Evolutionary conservation across 2,797 vertebrate species (phyloP).

Genomic region (Eurystomus glaucurus): DNA sequence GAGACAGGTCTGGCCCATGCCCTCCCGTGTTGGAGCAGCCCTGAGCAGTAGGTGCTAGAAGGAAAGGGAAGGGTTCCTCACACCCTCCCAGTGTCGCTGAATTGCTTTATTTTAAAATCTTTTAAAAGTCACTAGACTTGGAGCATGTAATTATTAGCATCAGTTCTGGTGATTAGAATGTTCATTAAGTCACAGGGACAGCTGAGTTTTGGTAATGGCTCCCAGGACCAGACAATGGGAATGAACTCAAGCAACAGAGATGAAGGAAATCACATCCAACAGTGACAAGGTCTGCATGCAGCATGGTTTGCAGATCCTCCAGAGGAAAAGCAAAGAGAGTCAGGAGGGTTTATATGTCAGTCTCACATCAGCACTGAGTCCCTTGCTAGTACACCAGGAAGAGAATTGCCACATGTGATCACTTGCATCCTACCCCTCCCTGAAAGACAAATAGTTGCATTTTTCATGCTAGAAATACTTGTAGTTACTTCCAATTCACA

Average conservation of each 20-base stretch:
- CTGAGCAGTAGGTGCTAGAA: neutral
- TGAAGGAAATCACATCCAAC: neutral
- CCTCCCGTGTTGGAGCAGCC: rapidly evolving
- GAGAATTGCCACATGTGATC: neutral
- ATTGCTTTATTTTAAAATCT: neutral
- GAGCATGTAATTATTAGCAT: neutral
- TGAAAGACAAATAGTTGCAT: neutral
- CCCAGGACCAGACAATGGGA: neutral
- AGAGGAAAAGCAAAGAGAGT: neutral
- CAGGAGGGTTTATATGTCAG: rapidly evolving
- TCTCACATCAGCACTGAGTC: rapidly evolving
- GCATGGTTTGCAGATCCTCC: neutral
- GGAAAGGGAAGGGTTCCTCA: neutral
- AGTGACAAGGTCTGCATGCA: neutral
- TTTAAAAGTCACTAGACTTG: neutral
- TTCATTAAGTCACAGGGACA: neutral
- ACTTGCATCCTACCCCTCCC: neutral
- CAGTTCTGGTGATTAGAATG: neutral
- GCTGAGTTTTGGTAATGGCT: neutral
- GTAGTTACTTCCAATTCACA: neutral
- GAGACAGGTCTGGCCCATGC: rapidly evolving
- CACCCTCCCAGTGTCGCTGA: neutral
- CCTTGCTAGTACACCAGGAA: neutral
- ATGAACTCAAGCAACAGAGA: neutral
- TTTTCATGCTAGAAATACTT: neutral